These are phyloP conservation scores for Procavia capensis DNA, from an alignment of 2,113 vertebrate species.

Conservation along the genomic window DNA sequence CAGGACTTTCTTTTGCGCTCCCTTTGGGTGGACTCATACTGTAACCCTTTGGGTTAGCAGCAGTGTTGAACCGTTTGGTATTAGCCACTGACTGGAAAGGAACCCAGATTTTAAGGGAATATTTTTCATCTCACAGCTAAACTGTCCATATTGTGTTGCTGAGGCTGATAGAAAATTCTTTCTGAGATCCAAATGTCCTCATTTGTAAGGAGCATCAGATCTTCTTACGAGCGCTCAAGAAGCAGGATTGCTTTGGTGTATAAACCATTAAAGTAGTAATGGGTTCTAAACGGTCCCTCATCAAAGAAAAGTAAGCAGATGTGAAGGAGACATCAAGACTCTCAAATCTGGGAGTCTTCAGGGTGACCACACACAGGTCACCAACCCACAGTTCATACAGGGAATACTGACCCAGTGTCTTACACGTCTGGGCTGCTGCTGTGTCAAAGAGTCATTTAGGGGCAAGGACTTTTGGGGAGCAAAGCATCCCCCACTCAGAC, in stretches of 20 bases:
- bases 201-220: neutral
- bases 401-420: neutral
- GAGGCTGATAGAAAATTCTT: neutral
- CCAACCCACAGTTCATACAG: neutral
- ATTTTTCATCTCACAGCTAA: neutral
- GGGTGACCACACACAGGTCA: rapidly evolving
- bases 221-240: neutral
- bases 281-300: neutral
- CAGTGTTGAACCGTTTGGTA: neutral
- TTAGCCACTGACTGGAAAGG: neutral
- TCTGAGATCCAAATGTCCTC: neutral
- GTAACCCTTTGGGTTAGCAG: neutral
- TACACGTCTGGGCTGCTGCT: neutral
- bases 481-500: slow-evolving; percentile 1
- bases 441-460: neutral
- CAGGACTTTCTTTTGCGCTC: neutral
- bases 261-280: neutral
- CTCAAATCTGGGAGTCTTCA: neutral
- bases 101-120: neutral
- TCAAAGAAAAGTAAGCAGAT: neutral
- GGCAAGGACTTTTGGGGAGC: neutral
- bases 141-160: neutral
- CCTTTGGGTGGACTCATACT: neutral
- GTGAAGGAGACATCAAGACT: neutral
- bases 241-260: neutral